These are phyloP conservation scores for Epizoanthus stellaris DNA, from an alignment of 92 coral and sea anemone genomes.

Conservation along the genomic window DNA sequence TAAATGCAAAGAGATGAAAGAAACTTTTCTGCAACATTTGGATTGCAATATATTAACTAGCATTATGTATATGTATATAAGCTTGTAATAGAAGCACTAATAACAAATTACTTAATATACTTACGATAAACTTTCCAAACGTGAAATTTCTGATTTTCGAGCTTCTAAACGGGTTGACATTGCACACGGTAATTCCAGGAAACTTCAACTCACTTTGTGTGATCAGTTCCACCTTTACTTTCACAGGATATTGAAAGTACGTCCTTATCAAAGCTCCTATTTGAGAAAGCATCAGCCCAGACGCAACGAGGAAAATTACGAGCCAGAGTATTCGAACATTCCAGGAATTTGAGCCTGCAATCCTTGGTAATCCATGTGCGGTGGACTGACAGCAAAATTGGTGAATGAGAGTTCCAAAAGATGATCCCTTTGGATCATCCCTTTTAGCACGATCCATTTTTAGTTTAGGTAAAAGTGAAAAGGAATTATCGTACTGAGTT, in stretches of 20 bases:
- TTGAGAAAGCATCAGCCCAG: conserved; percentile 21
- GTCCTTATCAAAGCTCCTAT: not conserved
- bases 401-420: not conserved
- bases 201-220: not conserved
- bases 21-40: too few relatives aligned
- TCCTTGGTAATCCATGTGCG: conserved; percentile 7
- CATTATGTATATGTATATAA: too few relatives aligned
- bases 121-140: not conserved
- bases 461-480: not conserved
- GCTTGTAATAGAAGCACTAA: too few relatives aligned
- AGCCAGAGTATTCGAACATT: not conserved
- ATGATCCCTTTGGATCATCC: not conserved
- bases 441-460: not conserved
- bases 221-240: conserved; percentile 3
- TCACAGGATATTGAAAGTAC: not conserved
- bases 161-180: conserved; percentile 7
- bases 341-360: conserved; percentile 3
- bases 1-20: too few relatives aligned
- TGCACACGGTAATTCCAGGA: conserved; percentile 18
- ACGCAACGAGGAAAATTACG: not conserved
- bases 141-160: not conserved
- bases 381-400: not conserved
- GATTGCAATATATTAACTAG: too few relatives aligned
- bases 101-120: not conserved
- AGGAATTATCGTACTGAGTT: too few relatives aligned